Percentiles rank a stretch among this genome's conserved stretches.
Evolutionary conservation across 2,888 invertebrate species (phyloP).

Genomic region (Drosophila helvetica): DNA sequence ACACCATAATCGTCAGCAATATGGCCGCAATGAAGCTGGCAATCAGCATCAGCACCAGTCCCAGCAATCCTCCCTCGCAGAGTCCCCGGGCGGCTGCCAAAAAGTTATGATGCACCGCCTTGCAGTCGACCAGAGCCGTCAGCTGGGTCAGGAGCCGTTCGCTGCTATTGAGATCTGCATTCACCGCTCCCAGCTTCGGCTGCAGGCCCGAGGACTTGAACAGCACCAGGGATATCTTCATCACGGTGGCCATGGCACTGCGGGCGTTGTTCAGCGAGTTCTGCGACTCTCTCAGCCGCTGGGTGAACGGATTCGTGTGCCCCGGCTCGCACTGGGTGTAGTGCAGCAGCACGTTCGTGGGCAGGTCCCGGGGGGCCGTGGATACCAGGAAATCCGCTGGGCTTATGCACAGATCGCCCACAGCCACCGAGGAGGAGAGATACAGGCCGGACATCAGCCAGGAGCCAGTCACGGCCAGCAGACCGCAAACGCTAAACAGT

Average conservation of each 20-base stretch:
- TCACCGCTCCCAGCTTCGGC: slow-evolving; percentile 90
- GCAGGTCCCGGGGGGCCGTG: slow-evolving; percentile 86
- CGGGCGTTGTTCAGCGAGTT: slow-evolving; percentile 86
- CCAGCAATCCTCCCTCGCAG: slow-evolving; percentile 92
- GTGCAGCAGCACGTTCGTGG: slow-evolving; percentile 88
- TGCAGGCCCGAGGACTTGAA: slow-evolving; percentile 86
- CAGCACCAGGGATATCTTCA: slow-evolving; percentile 83
- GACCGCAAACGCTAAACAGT: slow-evolving; percentile 93
- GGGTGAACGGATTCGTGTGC: slow-evolving; percentile 92
- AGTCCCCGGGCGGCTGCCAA: slow-evolving; percentile 91
- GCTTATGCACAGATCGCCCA: slow-evolving; percentile 93
- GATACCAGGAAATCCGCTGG: slow-evolving; percentile 92
- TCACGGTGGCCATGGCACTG: slow-evolving; percentile 84
- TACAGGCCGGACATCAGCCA: slow-evolving; percentile 95
- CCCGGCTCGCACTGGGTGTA: slow-evolving; percentile 93
- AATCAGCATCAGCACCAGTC: slow-evolving; percentile 92
- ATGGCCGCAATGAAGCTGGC: slow-evolving; percentile 95
- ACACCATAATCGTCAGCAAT: slow-evolving; percentile 95
- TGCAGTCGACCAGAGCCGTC: slow-evolving; percentile 91
- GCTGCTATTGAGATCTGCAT: slow-evolving; percentile 91
- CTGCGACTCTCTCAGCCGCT: slow-evolving; percentile 91
- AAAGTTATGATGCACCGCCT: slow-evolving; percentile 92
- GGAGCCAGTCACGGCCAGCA: slow-evolving; percentile 93
- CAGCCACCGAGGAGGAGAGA: slow-evolving; percentile 92
- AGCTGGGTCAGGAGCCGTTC: slow-evolving; percentile 88